Evolutionary conservation across 2,888 invertebrate species (phyloP).

Genomic region (Agrotis exclamationis): DNA sequence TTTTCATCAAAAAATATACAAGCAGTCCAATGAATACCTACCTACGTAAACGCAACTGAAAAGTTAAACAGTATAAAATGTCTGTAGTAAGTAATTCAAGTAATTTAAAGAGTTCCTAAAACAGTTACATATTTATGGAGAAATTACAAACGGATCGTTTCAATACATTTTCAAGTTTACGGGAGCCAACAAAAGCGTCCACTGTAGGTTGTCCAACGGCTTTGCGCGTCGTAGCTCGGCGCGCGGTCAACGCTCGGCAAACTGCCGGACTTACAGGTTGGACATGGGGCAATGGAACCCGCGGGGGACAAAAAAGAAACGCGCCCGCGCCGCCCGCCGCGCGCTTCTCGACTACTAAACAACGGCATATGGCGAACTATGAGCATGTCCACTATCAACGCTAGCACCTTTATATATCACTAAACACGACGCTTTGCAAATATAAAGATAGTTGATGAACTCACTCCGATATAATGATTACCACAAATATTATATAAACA

Average conservation of each 20-base stretch:
- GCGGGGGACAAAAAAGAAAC: constrained; percentile 88
- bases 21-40: neutral
- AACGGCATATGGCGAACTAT: constrained; percentile 69
- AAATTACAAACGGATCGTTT: constrained; percentile 31
- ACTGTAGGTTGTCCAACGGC: constrained; percentile 83
- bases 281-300: constrained; percentile 89
- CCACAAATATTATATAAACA: constrained; percentile 2
- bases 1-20: neutral
- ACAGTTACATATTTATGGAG: constrained; percentile 11
- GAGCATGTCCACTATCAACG: constrained; percentile 50
- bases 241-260: constrained; percentile 90
- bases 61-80: constrained; percentile 7
- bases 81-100: neutral
- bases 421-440: constrained; percentile 12
- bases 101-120: neutral
- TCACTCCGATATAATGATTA: neutral
- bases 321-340: constrained; percentile 78
- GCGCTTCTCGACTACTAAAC: constrained; percentile 82
- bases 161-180: constrained; percentile 64
- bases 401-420: constrained; percentile 33
- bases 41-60: neutral
- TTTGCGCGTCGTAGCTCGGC: constrained; percentile 82
- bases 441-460: constrained; percentile 10
- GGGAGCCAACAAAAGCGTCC: constrained; percentile 81
- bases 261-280: constrained; percentile 91